Percentiles rank a stretch among this genome's conserved stretches.
Conservation (phyloP, 2,113 vertebrate species). For the Brachyhypopomus gauderio region DNA sequence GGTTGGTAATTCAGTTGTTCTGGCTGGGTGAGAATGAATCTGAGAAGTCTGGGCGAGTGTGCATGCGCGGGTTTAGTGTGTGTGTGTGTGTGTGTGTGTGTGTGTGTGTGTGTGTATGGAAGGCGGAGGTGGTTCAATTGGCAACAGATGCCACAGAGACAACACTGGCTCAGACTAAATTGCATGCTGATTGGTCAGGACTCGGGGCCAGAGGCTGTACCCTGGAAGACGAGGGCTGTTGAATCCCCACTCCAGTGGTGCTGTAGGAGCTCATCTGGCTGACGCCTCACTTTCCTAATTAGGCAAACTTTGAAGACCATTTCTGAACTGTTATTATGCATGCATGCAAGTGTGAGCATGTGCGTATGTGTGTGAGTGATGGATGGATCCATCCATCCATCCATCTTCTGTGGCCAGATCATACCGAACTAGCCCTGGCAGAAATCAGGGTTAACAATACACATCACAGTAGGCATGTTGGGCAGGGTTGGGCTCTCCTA, state of each 20-base stretch:
- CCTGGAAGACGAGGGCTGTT: too few species aligned
- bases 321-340: too few species aligned
- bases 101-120: neutral
- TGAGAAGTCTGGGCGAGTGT: neutral
- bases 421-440: neutral
- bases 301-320: too few species aligned
- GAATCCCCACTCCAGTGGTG: neutral
- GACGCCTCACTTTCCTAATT: too few species aligned
- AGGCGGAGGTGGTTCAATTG: slow-evolving; percentile 16
- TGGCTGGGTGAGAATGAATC: slow-evolving; percentile 42
- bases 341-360: too few species aligned
- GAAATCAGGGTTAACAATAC: neutral
- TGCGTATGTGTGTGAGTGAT: too few species aligned
- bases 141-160: slow-evolving; percentile 22
- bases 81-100: too few species aligned
- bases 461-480: neutral
- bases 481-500: too few species aligned
- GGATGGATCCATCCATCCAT: too few species aligned
- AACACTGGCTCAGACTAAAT: slow-evolving; percentile 10
- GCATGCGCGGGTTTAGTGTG: too few species aligned
- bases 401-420: neutral
- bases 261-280: too few species aligned
- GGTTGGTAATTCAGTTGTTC: slow-evolving; percentile 40
- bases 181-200: slow-evolving; percentile 39
- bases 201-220: neutral